Percentiles rank a stretch among this genome's conserved stretches.
Evolutionary conservation across 2,113 vertebrate species (phyloP).

Genomic region (Catharus bicknelli): DNA sequence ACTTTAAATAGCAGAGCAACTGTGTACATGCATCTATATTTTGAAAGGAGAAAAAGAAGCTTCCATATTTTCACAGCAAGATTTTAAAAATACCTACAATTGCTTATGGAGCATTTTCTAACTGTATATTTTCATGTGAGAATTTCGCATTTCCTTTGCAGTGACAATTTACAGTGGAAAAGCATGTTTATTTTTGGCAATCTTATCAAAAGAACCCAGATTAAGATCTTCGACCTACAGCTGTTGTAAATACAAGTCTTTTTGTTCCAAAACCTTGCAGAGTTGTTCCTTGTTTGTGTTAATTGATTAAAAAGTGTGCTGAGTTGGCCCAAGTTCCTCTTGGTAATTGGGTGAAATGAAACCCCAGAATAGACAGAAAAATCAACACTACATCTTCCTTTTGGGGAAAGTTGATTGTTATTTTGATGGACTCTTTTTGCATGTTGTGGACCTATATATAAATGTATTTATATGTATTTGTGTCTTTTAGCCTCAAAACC

Average conservation of each 20-base stretch:
- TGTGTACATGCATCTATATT: background rate
- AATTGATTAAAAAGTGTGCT: background rate
- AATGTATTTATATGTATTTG: fast-evolving
- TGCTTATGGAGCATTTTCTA: background rate
- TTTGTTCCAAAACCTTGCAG: background rate
- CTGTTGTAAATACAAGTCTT: background rate
- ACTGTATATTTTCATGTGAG: background rate
- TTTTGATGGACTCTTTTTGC: background rate
- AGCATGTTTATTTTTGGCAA: background rate
- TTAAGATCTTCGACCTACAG: conserved; percentile 28
- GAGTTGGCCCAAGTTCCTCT: background rate
- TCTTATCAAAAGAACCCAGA: background rate
- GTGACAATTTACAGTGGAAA: background rate
- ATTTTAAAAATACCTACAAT: background rate
- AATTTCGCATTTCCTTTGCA: background rate
- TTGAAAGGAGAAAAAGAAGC: background rate
- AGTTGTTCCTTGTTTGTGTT: background rate
- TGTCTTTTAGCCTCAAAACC: background rate
- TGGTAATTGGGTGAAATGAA: conserved; percentile 1
- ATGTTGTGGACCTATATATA: background rate
- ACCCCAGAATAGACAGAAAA: background rate
- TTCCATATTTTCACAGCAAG: background rate
- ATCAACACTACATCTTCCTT: background rate
- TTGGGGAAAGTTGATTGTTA: background rate
- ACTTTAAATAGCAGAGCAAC: background rate